Evolutionary conservation across 2,888 invertebrate genomes (phyloP), one percentile per base, ranked within the genome.

Genomic region (Epinotia brunnichana): DNA sequence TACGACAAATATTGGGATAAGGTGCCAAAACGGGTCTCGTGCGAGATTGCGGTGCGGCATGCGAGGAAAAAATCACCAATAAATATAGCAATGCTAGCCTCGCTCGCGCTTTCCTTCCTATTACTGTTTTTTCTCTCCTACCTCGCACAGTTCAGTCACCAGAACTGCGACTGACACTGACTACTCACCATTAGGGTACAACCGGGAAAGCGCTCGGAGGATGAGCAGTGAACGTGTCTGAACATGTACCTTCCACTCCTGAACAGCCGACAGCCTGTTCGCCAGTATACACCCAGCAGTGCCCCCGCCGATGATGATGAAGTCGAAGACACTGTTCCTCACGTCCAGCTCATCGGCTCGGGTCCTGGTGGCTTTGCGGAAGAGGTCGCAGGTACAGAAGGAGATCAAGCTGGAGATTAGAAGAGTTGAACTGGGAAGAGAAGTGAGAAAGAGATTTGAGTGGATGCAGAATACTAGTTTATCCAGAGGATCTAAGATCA

Each of bases 221-320:
- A 13, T 3, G n/a, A 51, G 53, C 19, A 11, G 53, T 3, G 19
- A 19, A 53, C 10, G 19, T 21, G 19, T 11, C 53, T 53, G 17
- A 10, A 17, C 10, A 17, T 17, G 19, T 53, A 93, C 93, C 91
- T 92, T 93, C 93, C 93, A 93, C 66, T 91, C 89, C 1, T 85
- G 78, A 0, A 89, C 82, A 17, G 92, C 90, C 0, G 93, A 92
- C 1, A 93, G 84, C 15, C 93, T 82, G 69, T 92, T 93, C 0
- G 93, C 93, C 54, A 93, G 85, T 69, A 93, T 81, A 51, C 93
- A 93, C 0, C 93, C 93, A 0, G 93, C 88, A 0, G 92, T 92
- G 0, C 93, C 93, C 0, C 93, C 93, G 0, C 93, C 93, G 0
- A 93, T 81, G 68, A 93, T 89, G 77, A 93, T 90, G 83, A 93